These are phyloP conservation scores for Myxocyprinus asiaticus DNA, from an alignment of 2,113 vertebrate genomes.

Conservation along the genomic window DNA sequence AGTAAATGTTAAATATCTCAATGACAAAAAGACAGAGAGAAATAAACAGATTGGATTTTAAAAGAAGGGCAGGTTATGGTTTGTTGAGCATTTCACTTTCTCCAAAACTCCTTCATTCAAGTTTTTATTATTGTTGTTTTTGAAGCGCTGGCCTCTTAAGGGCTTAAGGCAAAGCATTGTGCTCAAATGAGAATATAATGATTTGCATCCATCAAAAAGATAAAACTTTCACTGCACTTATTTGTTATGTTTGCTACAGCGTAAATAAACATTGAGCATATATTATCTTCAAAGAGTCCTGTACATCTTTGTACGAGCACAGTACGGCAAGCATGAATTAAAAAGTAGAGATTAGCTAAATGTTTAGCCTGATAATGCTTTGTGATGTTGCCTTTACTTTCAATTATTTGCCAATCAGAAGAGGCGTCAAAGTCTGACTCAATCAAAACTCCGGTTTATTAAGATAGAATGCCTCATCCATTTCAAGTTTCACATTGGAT, in stretches of 20 bases:
- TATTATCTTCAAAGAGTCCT: slow-evolving; percentile 10
- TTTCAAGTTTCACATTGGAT: too few relatives aligned
- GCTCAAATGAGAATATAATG: neutral
- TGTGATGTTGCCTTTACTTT: too few relatives aligned
- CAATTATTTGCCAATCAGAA: too few relatives aligned
- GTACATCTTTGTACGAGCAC: neutral
- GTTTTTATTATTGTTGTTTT: slow-evolving; percentile 53
- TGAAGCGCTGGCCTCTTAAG: slow-evolving; percentile 34
- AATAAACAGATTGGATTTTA: neutral
- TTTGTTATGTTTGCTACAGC: slow-evolving; percentile 4
- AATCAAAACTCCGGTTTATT: too few relatives aligned
- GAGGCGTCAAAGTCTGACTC: too few relatives aligned
- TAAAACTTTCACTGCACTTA: neutral
- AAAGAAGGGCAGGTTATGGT: slow-evolving; percentile 11
- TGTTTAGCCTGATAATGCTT: neutral
- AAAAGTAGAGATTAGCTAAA: neutral
- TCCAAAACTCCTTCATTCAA: slow-evolving; percentile 34
- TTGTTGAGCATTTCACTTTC: slow-evolving; percentile 34
- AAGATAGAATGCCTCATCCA: too few relatives aligned
- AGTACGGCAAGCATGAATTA: neutral
- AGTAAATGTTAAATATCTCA: neutral
- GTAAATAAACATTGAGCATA: slow-evolving; percentile 2
- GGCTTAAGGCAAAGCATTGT: neutral
- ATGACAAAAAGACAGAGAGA: too few relatives aligned
- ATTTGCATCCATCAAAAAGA: slow-evolving; percentile 6